Evolutionary conservation across 1,140 invertebrate genomes (phyloP).

Genomic region (Calliopsis andreniformis): DNA sequence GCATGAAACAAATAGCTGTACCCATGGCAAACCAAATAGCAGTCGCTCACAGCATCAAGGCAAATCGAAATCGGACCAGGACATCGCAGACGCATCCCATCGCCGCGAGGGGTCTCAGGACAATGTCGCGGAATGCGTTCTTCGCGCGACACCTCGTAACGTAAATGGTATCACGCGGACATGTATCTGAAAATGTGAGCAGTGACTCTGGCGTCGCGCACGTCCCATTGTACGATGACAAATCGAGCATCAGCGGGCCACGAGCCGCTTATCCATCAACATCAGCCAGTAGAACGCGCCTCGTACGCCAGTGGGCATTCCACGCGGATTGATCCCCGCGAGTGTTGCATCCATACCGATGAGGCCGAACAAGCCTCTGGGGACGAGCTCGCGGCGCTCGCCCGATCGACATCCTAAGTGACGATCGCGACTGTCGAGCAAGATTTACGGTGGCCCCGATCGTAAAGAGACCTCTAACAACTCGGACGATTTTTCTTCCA

Average conservation of each 20-base stretch:
- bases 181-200: constrained; percentile 41
- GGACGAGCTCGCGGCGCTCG: constrained; percentile 19
- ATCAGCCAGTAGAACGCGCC: constrained; percentile 52
- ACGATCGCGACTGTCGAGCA: constrained; percentile 42
- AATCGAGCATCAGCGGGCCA: constrained; percentile 64
- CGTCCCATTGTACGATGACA: constrained; percentile 68
- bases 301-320: constrained; percentile 29
- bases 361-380: constrained; percentile 22
- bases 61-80: background rate
- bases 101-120: background rate
- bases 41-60: background rate
- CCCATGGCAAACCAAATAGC: background rate
- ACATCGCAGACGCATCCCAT: background rate
- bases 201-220: background rate
- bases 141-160: constrained; percentile 4
- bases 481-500: constrained; percentile 20
- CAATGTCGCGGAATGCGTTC: constrained; percentile 21
- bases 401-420: constrained; percentile 36
- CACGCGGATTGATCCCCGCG: constrained; percentile 29
- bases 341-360: constrained; percentile 37
- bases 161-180: constrained; percentile 33
- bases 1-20: no score
- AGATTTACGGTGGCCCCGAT: constrained; percentile 36
- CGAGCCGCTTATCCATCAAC: constrained; percentile 66
- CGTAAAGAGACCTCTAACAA: constrained; percentile 24